Evolutionary conservation across 2,113 vertebrate species (phyloP), one percentile per base, ranked within the genome.

Genomic region (Oophaga pumilio): DNA sequence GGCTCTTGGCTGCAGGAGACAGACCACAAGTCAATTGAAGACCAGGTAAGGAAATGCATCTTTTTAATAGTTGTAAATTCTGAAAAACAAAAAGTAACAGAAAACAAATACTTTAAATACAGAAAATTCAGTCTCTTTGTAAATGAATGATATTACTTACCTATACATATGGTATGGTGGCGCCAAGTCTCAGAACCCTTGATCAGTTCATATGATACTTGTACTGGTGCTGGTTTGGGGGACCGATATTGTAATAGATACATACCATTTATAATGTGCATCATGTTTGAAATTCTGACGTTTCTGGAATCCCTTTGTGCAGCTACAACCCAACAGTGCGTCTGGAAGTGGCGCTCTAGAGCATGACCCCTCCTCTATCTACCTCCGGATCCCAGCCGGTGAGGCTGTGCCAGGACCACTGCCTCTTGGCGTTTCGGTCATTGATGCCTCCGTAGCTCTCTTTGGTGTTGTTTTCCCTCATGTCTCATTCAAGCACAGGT

Each of bases 1-100:
- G 98, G 98, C n/a, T 99, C 98, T 12, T 99, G 98, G 98, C 95
- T 99, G 56, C 98, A 99, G 91, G 98, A 99, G 93, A 99, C 98
- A 0, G 98, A 99, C 92, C 98, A 99, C 92, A 99, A 99, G 89
- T 99, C 97, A 85, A 99, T 99, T 85, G 98, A 99, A 91, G 98
- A 99, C 91, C 98, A 99, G 95, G 98, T 99, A 92, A 90, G 24
- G n/a, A 18, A 62, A 66, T 82, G 7, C 17, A n/a, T 64, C 6
- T 66, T n/a, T n/a, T 22, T 57, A 1, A 49, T 26, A 74, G 0
- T 18, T 57, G 28, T 28, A 71, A 15, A 26, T 26, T 5, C 68
- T 4, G 3, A 71, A 71, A 56, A 56, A 3, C 53, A 1, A 3
- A 8, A 11, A 56, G 9, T 11, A 56, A 13, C 9, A 56, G 12